These are phyloP conservation scores for Centroberyx gerrardi DNA, from an alignment of 2,797 vertebrate species.

Conservation along the genomic window DNA sequence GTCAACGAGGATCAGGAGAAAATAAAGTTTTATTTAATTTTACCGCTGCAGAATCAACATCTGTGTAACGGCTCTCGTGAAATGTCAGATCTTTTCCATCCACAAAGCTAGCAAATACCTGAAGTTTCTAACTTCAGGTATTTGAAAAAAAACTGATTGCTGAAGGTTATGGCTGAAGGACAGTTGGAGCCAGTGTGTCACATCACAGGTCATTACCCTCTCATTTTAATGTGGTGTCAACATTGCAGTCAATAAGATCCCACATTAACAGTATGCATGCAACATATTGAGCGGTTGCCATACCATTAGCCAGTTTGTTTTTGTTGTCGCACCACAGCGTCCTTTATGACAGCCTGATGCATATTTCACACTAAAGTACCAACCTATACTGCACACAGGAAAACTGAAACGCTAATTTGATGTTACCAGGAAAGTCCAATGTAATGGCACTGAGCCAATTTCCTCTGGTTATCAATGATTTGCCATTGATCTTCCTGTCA, in stretches of 20 bases:
- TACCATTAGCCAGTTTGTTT: constrained; percentile 24
- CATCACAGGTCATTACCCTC: constrained; percentile 58
- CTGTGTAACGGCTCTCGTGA: neutral
- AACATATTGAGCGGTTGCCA: constrained; percentile 48
- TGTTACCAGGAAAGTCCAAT: constrained; percentile 48
- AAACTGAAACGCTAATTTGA: constrained; percentile 38
- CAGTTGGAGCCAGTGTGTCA: constrained; percentile 40
- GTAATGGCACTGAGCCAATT: constrained; percentile 59
- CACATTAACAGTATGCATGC: constrained; percentile 59
- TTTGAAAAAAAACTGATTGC: neutral
- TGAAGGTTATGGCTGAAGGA: constrained; percentile 70
- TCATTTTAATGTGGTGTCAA: constrained; percentile 60
- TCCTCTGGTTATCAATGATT: constrained; percentile 70
- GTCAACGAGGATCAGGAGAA: neutral
- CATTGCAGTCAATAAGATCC: constrained; percentile 63
- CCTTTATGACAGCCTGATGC: constrained; percentile 6
- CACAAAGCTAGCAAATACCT: too few species aligned
- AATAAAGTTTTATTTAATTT: neutral
- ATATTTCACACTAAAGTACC: constrained; percentile 11
- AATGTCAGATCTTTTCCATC: neutral
- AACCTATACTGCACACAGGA: constrained; percentile 16
- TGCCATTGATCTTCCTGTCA: constrained; percentile 70
- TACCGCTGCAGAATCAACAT: neutral
- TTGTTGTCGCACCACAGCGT: neutral
- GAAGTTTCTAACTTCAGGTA: neutral